Evolutionary conservation across 2,888 invertebrate genomes (phyloP), one percentile per base, ranked within the genome.

Genomic region (Lochmaea crataegi): DNA sequence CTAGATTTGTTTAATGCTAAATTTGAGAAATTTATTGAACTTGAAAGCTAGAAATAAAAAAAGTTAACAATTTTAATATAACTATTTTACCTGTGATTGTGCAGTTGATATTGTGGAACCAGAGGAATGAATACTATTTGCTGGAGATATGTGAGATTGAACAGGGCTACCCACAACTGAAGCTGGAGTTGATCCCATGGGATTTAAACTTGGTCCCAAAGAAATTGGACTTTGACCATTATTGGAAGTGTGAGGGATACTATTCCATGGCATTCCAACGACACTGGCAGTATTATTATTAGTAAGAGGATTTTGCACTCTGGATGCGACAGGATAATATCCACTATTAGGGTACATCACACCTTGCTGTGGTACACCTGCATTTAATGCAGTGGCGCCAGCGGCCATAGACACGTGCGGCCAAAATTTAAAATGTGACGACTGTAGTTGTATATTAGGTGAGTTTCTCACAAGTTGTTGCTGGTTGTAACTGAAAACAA

Each of bases 351-450:
- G 66, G 51, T 72, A 75, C 56, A 73, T 65, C 22, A 73, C 48
- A 16, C 38, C 51, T 51, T 76, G 76, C 22, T 65, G 68, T 16
- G 74, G 58, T 53, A 72, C 63, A 65, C 60, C 71, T 22, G 75
- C 26, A 22, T 67, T 70, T 61, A 72, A 72, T 0, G 66, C n/a
- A 26, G 70, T 26, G 9, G 53, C 38, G 7, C 65, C 32, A 9
- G 73, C 22, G 4, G 75, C 75, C 26, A 75, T 64, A 10, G 78
- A 56, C 56, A 75, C 74, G 38, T 77, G 75, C 0, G 78, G 77
- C 78, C 78, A 78, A 72, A 69, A 77, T 69, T 77, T 78, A 38
- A 75, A 76, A 22, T 74, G 73, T 11, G 70, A 58, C 5, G 72
- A 71, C 11, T 70, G 77, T 51, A 72, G 74, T 48, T 61, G 69